Percentiles rank a stretch among this genome's conserved stretches.
Conservation (phyloP, 2,113 vertebrate genomes). For the Pluvianellus socialis region DNA sequence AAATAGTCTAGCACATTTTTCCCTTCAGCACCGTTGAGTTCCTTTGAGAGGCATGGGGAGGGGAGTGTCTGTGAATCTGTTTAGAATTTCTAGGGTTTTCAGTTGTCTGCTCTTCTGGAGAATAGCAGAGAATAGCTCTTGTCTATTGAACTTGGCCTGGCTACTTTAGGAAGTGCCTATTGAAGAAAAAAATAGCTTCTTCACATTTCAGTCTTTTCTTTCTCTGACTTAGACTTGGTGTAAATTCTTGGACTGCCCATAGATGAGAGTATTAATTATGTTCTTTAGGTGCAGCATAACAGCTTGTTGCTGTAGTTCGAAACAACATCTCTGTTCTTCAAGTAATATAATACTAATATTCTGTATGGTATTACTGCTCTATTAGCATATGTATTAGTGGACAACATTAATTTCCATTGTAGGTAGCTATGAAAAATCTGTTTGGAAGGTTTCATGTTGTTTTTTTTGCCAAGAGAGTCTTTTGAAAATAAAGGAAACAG, state of each 20-base stretch:
- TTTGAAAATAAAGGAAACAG: background rate
- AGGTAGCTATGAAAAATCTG: background rate
- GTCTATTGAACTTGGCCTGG: background rate
- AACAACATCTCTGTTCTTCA: background rate
- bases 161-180: background rate
- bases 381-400: background rate
- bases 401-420: background rate
- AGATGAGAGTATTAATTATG: background rate
- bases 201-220: background rate
- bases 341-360: background rate
- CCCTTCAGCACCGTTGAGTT: background rate
- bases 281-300: background rate
- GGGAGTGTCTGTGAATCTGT: background rate
- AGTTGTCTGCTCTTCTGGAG: background rate
- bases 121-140: background rate
- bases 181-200: background rate
- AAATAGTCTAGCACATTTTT: background rate
- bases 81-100: background rate
- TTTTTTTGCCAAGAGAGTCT: background rate
- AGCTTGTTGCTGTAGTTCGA: background rate
- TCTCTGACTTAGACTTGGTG: background rate
- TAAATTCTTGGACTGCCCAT: background rate
- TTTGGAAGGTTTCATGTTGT: background rate
- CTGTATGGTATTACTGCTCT: background rate
- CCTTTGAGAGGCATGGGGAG: background rate